Evolutionary conservation across 2,888 invertebrate species (phyloP).

Genomic region (Diadegma fenestrale): DNA sequence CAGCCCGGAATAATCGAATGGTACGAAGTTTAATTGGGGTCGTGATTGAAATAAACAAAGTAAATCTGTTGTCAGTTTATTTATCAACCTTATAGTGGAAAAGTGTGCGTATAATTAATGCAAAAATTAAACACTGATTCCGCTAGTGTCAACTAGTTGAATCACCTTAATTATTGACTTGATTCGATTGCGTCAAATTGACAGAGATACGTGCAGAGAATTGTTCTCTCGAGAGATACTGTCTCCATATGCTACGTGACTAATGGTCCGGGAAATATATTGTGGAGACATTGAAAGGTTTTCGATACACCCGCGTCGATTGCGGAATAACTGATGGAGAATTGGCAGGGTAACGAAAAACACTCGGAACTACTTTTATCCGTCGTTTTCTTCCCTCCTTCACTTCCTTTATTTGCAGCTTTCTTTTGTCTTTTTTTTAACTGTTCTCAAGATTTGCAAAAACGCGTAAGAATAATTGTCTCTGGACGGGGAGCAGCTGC

Average conservation of each 20-base stretch:
- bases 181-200: neutral
- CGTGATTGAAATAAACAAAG: no score
- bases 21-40: no score
- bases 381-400: neutral
- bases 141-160: no score
- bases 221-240: constrained; percentile 38
- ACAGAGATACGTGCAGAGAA: constrained; percentile 42
- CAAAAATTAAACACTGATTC: no score
- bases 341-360: constrained; percentile 37
- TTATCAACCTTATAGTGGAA: no score
- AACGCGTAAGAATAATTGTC: constrained; percentile 21
- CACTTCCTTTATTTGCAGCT: neutral
- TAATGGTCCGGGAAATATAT: constrained; percentile 51
- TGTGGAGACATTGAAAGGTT: constrained; percentile 31
- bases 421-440: constrained; percentile 2
- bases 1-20: no score
- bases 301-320: constrained; percentile 19
- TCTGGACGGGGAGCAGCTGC: constrained; percentile 22
- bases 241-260: constrained; percentile 22
- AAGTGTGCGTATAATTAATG: no score
- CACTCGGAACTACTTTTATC: constrained; percentile 30
- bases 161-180: neutral
- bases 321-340: constrained; percentile 27
- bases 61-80: no score
- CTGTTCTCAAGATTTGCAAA: neutral